Evolutionary conservation across 2,113 vertebrate species (phyloP).

Genomic region (Nothocercus julius): DNA sequence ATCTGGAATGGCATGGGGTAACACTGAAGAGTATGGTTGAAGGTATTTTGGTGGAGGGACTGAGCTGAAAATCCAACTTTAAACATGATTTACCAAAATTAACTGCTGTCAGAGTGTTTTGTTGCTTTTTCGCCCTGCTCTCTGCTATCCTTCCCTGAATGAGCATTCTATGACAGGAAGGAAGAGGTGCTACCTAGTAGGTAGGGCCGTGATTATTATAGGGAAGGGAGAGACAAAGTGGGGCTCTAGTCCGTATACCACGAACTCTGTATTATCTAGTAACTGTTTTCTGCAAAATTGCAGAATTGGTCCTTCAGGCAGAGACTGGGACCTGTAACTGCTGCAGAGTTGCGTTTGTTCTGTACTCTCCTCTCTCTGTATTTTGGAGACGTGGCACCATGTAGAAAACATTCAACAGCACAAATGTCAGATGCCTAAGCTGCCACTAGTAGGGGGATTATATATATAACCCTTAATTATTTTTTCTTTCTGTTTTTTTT

Average conservation of each 20-base stretch:
- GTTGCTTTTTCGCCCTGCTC: neutral
- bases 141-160: neutral
- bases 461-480: neutral
- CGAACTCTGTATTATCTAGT: neutral
- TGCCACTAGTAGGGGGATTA: neutral
- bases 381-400: neutral
- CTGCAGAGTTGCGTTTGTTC: neutral
- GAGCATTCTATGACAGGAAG: neutral
- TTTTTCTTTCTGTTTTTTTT: neutral
- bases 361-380: neutral
- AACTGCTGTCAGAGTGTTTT: conserved; percentile 10
- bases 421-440: neutral
- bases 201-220: neutral
- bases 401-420: neutral
- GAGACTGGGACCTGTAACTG: neutral
- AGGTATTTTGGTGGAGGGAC: neutral
- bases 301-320: neutral
- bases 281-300: neutral
- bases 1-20: neutral
- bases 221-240: neutral
- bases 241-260: neutral
- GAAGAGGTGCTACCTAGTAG: neutral
- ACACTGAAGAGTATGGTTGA: neutral
- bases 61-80: neutral
- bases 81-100: conserved; percentile 4